Percentiles rank a stretch among this genome's conserved stretches.
phyloP scores from a whole-genome alignment of 2,888 invertebrate genomes.

The Chaitophorus viminalis region DNA sequence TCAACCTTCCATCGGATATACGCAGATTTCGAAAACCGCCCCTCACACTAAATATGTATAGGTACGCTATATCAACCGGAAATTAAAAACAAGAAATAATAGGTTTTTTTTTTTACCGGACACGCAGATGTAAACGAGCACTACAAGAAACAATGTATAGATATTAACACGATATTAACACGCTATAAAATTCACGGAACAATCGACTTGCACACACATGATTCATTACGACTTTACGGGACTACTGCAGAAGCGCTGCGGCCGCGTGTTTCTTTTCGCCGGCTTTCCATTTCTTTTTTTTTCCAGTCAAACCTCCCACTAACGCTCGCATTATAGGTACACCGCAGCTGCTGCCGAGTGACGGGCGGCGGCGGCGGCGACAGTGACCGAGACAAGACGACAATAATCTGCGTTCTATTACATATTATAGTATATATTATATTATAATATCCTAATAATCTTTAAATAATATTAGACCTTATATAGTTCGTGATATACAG shows the following conservation, averaged over 20 bases:
- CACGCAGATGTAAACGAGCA: not conserved
- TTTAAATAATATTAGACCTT: too few relatives aligned
- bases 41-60: too few relatives aligned
- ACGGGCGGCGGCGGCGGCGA: not conserved
- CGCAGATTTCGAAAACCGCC: too few relatives aligned
- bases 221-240: not conserved
- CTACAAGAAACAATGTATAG: not conserved
- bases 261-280: conserved; percentile 13
- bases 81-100: not conserved
- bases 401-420: too few relatives aligned
- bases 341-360: not conserved
- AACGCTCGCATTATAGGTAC: too few relatives aligned
- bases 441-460: too few relatives aligned
- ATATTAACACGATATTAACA: not conserved
- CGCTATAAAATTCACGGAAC: not conserved
- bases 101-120: not conserved
- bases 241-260: not conserved
- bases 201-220: not conserved
- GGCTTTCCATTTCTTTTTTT: conserved; percentile 1
- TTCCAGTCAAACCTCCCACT: conserved; percentile 25
- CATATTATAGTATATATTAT: too few relatives aligned
- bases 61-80: too few relatives aligned
- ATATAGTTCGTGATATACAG: too few relatives aligned
- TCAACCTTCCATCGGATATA: not conserved
- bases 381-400: too few relatives aligned